Evolutionary conservation across 2,888 invertebrate species (phyloP), one percentile per base, ranked within the genome.

Genomic region (Incurvaria masculella): DNA sequence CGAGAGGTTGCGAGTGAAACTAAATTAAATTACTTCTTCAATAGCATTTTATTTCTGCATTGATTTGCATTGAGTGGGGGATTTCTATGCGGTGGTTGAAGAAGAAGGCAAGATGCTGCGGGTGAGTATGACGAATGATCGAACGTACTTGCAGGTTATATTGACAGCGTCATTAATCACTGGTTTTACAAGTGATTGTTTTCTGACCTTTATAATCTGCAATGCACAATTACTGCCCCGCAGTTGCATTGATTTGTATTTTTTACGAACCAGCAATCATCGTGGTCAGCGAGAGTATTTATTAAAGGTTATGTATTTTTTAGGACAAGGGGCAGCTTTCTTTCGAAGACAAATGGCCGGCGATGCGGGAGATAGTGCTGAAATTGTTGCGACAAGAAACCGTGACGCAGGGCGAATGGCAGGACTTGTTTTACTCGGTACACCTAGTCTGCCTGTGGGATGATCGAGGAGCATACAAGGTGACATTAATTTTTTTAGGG

Each of bases 371-470:
- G 11, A 94, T 94, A 59, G 95, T 99, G 49, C 76, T 96, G 54
- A 96, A 97, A 72, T 81, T 99, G 52, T 79, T 99, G 45, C 88
- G 94, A 63, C 97, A 98, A 72, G 94, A 98, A 71, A 82, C 93
- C 6, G 97, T 99, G 1, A 89, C 92, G 14, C 91, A 94, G 60
- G 81, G 82, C 18, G 97, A 99, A 82, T 99, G 99, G 99, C 98
- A 99, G 67, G 94, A 96, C 71, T 80, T 98, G 44, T 98, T 98
- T 74, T 96, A 93, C 73, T 88, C 92, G 49, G 95, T 99, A 16
- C 97, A 99, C 76, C 84, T 91, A 51, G 95, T 98, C 14, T 96
- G 96, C 68, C 75, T 97, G 50, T 99, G 98, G 98, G 96, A 98
- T 72, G 97, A 97, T 61, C 93, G 94, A 68, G 95, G 95, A 0